Base-by-base conservation (phyloP, 2,888 invertebrate genomes). In the Crioceris asparagi region DNA sequence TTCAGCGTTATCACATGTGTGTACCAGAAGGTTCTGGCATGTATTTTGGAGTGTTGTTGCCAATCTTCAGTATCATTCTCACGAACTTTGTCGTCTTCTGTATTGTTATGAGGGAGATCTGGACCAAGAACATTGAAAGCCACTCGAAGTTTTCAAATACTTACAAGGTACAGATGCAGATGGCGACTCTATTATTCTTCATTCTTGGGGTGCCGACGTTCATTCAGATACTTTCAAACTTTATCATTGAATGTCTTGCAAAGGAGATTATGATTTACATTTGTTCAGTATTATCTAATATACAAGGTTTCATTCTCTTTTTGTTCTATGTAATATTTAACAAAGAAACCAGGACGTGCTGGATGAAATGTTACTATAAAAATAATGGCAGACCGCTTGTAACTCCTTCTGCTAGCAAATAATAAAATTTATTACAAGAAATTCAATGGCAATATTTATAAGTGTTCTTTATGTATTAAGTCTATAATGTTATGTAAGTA, bases 251-350 rank as follows among this genome's bases (percentile, higher is more conserved):
- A 7, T 31, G 48, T 3, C 52, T 55, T 42, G 41, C 62, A 11
- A 50, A 49, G 41, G 39, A 48, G 6, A 40, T 53, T 15, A 49
- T 60, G 29, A 38, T 56, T 11, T 75, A 74, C 52, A 52, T 75
- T 2, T 76, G 75, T 51, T 69, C 70, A 33, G 45, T 73, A 10
- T 68, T 71, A 0, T 70, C 67, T 1, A 71, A 72, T 2, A 62
- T 68, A 38, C 75, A 77, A 58, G 76, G 76, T 1, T 72, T 74
- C 42, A 67, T 76, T n/a, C 54, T 76, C 43, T 76, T 75, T 51
- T 35, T 75, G 31, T 76, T 77, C 59, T 75, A 75, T 50, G 70
- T 77, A 1, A 48, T 75, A 8, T 68, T 74, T 1, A 75, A 77
- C 55, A 68, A 69, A 43, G 71, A 71, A 53, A 75, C 75, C 3